Percentiles rank a stretch among this genome's conserved stretches.
These are phyloP conservation scores for Colletes latitarsis DNA, from an alignment of 1,140 invertebrate genomes.

Conservation along the genomic window DNA sequence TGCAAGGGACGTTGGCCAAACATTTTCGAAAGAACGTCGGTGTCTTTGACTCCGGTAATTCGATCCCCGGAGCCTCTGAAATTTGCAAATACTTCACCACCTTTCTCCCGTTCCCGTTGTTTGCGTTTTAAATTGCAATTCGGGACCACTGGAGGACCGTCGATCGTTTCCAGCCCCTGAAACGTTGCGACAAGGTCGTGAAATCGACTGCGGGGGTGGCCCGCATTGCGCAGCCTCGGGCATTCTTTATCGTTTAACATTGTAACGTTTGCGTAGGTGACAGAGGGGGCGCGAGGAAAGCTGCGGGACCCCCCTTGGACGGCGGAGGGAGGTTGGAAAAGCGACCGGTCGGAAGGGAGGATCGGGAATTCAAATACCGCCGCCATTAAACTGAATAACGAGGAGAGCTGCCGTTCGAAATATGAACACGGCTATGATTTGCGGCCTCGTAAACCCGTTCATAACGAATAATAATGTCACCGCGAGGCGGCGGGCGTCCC, in stretches of 20 bases:
- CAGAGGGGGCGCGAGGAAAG: slow-evolving; percentile 15
- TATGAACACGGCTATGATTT: slow-evolving; percentile 82
- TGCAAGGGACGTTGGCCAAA: slow-evolving; percentile 70
- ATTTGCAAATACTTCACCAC: not conserved
- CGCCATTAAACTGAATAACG: slow-evolving; percentile 81
- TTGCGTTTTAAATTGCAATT: not conserved
- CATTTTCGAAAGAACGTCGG: slow-evolving; percentile 69
- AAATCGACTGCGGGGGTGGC: not conserved
- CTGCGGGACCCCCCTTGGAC: not conserved
- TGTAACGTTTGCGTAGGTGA: slow-evolving; percentile 35
- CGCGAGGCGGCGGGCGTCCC: slow-evolving; percentile 51
- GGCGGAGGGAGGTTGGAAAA: slow-evolving; percentile 26
- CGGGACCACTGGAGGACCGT: too few relatives aligned
- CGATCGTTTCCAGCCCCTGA: not conserved
- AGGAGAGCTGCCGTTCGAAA: slow-evolving; percentile 79
- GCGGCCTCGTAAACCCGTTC: slow-evolving; percentile 81
- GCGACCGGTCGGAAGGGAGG: slow-evolving; percentile 37
- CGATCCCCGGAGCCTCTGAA: slow-evolving; percentile 30
- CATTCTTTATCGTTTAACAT: slow-evolving; percentile 50
- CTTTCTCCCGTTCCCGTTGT: too few relatives aligned
- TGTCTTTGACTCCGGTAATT: slow-evolving; percentile 68
- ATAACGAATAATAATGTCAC: slow-evolving; percentile 82
- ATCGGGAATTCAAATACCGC: slow-evolving; percentile 81
- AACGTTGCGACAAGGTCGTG: not conserved
- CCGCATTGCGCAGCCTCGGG: slow-evolving; percentile 39